Percentiles rank a stretch among this genome's conserved stretches.
Conservation (phyloP, 2,888 invertebrate species). For the Leptura quadrifasciata region DNA sequence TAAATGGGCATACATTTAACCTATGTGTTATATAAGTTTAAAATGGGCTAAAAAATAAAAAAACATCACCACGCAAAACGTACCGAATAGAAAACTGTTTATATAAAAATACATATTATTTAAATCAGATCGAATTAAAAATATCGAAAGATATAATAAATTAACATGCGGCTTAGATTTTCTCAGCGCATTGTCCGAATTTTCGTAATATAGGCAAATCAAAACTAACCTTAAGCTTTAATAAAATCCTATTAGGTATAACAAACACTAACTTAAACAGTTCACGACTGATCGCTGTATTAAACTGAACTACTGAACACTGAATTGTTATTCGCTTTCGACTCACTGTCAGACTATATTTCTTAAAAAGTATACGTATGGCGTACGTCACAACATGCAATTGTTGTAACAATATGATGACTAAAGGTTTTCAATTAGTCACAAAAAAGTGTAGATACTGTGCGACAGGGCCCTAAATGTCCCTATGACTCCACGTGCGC, state of each 20-base stretch:
- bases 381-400: not conserved
- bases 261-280: conserved; percentile 18
- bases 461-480: not conserved
- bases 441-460: too few species aligned
- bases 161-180: too few species aligned
- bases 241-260: not conserved
- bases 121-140: too few species aligned
- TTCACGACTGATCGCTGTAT: conserved; percentile 1
- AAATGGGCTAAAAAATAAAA: too few species aligned
- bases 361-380: conserved; percentile 14
- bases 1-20: too few species aligned
- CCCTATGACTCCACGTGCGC: not conserved
- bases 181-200: too few species aligned
- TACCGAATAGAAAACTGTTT: too few species aligned
- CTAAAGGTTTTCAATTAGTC: not conserved
- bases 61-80: too few species aligned
- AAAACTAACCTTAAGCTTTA: not conserved
- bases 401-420: conserved; percentile 7
- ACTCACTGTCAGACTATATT: conserved; percentile 5
- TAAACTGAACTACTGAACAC: not conserved
- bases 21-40: too few species aligned
- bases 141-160: too few species aligned
- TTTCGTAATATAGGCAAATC: too few species aligned
- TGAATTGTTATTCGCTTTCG: not conserved
- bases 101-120: too few species aligned